Evolutionary conservation across 2,888 invertebrate genomes (phyloP).

Genomic region (Linnaemya vulpina): DNA sequence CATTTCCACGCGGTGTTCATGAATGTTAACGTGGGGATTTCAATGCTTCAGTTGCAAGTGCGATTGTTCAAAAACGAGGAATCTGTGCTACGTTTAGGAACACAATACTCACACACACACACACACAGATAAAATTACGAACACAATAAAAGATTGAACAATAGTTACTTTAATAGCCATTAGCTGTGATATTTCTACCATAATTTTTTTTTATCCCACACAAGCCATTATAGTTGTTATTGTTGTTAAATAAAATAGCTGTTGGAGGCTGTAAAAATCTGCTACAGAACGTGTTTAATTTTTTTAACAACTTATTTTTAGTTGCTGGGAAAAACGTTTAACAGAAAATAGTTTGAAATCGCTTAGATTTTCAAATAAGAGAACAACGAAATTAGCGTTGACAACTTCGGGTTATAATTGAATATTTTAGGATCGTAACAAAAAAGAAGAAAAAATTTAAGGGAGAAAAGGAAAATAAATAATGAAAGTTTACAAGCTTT

Average conservation of each 20-base stretch:
- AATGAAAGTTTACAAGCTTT: too few species aligned
- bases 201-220: background rate
- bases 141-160: conserved; percentile 1
- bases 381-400: too few species aligned
- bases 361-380: too few species aligned
- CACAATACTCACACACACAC: background rate
- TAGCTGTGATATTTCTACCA: background rate
- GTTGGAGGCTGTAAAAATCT: background rate
- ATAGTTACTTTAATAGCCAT: conserved; percentile 7
- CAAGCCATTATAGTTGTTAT: background rate
- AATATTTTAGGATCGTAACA: too few species aligned
- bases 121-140: too few species aligned
- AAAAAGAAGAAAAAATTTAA: too few species aligned
- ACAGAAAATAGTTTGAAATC: too few species aligned
- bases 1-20: background rate
- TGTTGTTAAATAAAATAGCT: background rate
- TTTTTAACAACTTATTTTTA: too few species aligned
- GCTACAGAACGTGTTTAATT: too few species aligned
- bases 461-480: too few species aligned
- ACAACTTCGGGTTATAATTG: too few species aligned
- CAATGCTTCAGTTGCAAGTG: conserved; percentile 18
- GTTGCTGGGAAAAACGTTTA: too few species aligned
- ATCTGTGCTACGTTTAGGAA: background rate
- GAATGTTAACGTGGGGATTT: background rate
- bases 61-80: background rate